Percentiles rank a stretch among this genome's conserved stretches.
Evolutionary conservation across 2,113 vertebrate genomes (phyloP).

Genomic region (Rutilus rutilus): DNA sequence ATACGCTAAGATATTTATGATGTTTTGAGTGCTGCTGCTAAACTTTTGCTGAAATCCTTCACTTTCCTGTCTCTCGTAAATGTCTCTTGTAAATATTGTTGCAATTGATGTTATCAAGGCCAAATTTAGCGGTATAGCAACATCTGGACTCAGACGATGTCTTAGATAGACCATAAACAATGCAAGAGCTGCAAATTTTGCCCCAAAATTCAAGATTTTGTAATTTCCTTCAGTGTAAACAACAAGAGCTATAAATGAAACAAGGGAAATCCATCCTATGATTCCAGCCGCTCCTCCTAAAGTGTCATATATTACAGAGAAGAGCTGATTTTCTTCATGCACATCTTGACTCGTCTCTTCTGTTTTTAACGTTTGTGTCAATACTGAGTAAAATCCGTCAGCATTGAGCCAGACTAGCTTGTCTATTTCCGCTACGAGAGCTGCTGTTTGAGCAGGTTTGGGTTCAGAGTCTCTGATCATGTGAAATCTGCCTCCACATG

Average conservation of each 20-base stretch:
- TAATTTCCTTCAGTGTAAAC: background rate
- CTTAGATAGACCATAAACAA: background rate
- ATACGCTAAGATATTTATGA: too few relatives aligned
- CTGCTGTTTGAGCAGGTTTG: background rate
- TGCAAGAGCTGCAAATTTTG: too few relatives aligned
- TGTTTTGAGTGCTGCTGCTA: too few relatives aligned
- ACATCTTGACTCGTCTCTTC: too few relatives aligned
- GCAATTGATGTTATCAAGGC: background rate
- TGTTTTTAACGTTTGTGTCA: background rate
- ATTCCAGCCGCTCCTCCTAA: too few relatives aligned
- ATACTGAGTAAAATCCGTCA: background rate
- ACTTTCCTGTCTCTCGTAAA: too few relatives aligned
- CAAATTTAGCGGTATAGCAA: background rate
- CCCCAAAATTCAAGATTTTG: too few relatives aligned
- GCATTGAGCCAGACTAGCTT: background rate
- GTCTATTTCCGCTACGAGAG: background rate
- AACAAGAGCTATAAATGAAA: background rate
- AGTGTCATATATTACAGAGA: background rate
- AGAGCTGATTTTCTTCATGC: background rate
- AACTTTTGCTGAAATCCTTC: too few relatives aligned
- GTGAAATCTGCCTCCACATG: conserved; percentile 27
- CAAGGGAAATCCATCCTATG: background rate
- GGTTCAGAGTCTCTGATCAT: background rate
- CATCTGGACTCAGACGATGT: background rate
- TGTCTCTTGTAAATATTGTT: background rate